A percentile compares a stretch with the other conserved stretches of the same genome.
Conservation (phyloP, 2,797 vertebrate species). For the Hippoglossus hippoglossus region DNA sequence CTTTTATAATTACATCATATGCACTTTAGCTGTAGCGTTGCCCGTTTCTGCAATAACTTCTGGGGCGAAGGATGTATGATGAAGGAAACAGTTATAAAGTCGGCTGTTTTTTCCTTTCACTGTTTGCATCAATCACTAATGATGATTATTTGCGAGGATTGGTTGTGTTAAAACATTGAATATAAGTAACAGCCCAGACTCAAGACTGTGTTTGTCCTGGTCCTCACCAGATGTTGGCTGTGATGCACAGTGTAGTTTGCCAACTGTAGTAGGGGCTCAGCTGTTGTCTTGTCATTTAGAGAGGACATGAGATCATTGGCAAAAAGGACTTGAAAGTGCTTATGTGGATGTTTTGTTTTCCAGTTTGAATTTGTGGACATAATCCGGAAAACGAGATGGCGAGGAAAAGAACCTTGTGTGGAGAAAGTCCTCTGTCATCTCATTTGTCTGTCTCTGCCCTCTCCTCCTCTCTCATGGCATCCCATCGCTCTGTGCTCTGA, state of each 20-base stretch:
- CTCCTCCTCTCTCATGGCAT: slow-evolving; percentile 51
- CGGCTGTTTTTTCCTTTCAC: too few relatives aligned
- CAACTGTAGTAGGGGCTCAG: background rate
- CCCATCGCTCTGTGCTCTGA: slow-evolving; percentile 58
- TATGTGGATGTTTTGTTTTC: background rate
- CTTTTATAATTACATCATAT: too few relatives aligned
- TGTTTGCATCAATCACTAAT: too few relatives aligned
- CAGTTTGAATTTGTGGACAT: background rate
- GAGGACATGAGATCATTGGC: background rate
- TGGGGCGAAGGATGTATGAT: too few relatives aligned
- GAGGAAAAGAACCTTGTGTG: background rate
- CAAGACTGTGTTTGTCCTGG: background rate
- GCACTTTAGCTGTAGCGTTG: too few relatives aligned
- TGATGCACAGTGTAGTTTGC: slow-evolving; percentile 2
- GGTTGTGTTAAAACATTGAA: background rate
- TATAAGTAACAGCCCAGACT: background rate
- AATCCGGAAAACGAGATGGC: background rate
- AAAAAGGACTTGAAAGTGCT: background rate
- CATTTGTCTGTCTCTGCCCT: slow-evolving; percentile 62
- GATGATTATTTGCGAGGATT: too few relatives aligned
- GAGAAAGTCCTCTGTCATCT: slow-evolving; percentile 48
- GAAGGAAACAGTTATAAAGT: too few relatives aligned
- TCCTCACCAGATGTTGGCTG: slow-evolving; percentile 13
- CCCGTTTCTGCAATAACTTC: too few relatives aligned
- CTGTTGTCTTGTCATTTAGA: background rate